Conservation (phyloP, 2,888 invertebrate genomes). For the Drosophila pegasa region DNA sequence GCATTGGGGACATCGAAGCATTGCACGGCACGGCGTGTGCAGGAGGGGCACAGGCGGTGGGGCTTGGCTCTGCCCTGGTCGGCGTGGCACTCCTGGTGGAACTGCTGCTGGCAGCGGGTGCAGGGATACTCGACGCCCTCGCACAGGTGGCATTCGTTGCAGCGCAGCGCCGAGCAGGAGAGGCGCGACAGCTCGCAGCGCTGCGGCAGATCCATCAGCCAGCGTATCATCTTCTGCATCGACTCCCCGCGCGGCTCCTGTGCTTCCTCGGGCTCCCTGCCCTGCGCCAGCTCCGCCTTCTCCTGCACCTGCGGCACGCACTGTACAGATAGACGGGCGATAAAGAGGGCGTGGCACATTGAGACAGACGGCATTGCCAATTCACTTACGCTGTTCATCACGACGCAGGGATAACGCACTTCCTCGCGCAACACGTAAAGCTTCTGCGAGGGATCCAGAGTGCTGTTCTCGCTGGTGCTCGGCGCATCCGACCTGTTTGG, state of each 20-base stretch:
- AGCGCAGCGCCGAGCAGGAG: slow-evolving; percentile 7
- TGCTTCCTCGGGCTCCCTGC: neutral
- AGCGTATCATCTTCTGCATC: slow-evolving; percentile 11
- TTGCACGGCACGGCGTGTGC: too few species aligned
- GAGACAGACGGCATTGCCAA: too few species aligned
- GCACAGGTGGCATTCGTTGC: slow-evolving; percentile 11
- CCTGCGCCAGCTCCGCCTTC: neutral
- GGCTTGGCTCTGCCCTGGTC: neutral
- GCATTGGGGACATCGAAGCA: too few species aligned
- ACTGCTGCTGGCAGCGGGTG: slow-evolving; percentile 13
- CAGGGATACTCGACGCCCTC: slow-evolving; percentile 27
- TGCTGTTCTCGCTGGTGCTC: slow-evolving; percentile 1
- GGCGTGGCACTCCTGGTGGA: slow-evolving; percentile 23
- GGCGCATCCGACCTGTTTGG: neutral
- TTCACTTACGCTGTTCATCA: neutral
- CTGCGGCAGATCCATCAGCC: slow-evolving; percentile 12
- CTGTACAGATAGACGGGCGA: neutral
- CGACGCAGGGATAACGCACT: neutral
- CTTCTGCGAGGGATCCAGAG: too few species aligned
- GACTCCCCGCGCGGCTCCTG: neutral
- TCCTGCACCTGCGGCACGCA: neutral
- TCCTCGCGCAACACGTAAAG: neutral
- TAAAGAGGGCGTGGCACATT: too few species aligned
- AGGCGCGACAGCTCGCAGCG: neutral
- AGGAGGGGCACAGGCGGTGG: slow-evolving; percentile 17